Evolutionary conservation across 2,113 vertebrate genomes (phyloP), one percentile per base, ranked within the genome.

Genomic region (Tetrax tetrax): DNA sequence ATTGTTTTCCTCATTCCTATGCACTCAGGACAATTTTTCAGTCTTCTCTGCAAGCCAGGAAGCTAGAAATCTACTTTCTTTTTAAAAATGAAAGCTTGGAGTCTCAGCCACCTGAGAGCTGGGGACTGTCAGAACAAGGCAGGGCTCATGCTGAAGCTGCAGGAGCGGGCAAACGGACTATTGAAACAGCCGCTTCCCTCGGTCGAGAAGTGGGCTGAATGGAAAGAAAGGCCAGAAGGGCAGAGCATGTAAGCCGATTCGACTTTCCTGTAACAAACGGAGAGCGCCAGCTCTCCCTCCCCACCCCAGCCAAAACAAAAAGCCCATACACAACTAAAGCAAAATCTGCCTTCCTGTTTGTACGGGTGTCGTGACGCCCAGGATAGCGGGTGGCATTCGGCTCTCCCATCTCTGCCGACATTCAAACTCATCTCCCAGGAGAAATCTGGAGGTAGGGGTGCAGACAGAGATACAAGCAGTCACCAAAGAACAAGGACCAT

Each of bases 151-250:
- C 60, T 63, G 21, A 43, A 56, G 21, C 66, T 56, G 35, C 77
- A 51, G 28, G 25, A 75, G 69, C 17, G 41, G 65, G 70, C 53
- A 66, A 83, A 87, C 2, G 3, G 25, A 0, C 37, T 43, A 10
- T 17, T 72, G 78, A 59, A 83, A 43, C 63, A 84, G 43, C 74
- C 70, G 66, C 65, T 82, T 45, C 65, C 87, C 41, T 41, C 4
- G 0, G 35, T 37, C 0, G 0, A 37, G 77, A 84, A 56, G n/a
- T 45, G 65, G 41, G n/a, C 81, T 88, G 89, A 65, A 70, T 94
- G 95, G 84, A 91, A 83, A 91, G 81, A 94, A 94, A 83, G 84
- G 91, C 84, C 91, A 89, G 78, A 57, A 95, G 93, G 69, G 93
- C 87, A 95, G 87, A 93, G 57, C 14, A 1, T 19, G 37, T 65